These are phyloP conservation scores for Nothocercus julius DNA, from an alignment of 2,113 vertebrate genomes.

Conservation along the genomic window DNA sequence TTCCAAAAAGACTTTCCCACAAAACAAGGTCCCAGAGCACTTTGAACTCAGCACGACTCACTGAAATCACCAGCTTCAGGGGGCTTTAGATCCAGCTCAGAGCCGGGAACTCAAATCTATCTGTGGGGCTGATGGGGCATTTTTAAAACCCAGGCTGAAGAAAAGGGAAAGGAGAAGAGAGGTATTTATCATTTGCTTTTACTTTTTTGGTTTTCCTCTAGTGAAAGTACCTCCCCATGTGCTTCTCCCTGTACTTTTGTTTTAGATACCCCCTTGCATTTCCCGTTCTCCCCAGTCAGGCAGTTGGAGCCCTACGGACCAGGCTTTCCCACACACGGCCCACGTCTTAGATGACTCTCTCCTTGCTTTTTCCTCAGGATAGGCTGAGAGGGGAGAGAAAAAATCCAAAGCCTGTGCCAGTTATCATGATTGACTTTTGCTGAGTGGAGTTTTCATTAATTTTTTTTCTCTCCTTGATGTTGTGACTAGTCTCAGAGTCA, in stretches of 20 bases:
- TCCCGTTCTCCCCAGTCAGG: not conserved
- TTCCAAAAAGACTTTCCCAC: not conserved
- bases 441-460: conserved; percentile 43
- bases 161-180: not conserved
- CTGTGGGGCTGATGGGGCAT: not conserved
- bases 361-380: not conserved
- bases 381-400: not conserved
- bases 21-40: not conserved
- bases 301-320: not conserved
- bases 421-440: not conserved
- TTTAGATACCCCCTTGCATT: not conserved
- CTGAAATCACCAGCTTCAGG: not conserved
- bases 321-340: not conserved
- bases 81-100: not conserved
- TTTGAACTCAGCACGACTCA: not conserved
- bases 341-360: not conserved
- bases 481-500: conserved; percentile 22
- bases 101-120: not conserved
- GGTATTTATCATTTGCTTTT: not conserved
- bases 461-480: not conserved
- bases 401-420: not conserved
- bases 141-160: not conserved
- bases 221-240: not conserved
- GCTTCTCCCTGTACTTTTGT: not conserved
- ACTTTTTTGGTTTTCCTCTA: not conserved